Evolutionary conservation across 2,797 vertebrate species (phyloP).

Genomic region (Tragelaphus eurycerus): DNA sequence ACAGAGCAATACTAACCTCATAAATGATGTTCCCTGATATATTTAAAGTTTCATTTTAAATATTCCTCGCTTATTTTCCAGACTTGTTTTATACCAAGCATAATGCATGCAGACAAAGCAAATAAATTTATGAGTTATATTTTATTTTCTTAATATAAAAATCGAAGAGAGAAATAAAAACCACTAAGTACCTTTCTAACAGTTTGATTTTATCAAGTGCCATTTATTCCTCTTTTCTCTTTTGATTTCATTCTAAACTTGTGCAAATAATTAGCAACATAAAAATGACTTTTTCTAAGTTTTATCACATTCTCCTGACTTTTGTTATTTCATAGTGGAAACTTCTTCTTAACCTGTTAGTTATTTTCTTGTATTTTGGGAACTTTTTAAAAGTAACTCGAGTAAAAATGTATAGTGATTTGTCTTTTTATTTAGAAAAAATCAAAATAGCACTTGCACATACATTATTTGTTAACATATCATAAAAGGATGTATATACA

Average conservation of each 20-base stretch:
- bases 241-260: constrained; percentile 29
- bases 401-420: neutral
- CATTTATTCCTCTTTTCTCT: neutral
- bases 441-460: neutral
- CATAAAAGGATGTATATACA: neutral
- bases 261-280: neutral
- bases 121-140: constrained; percentile 11
- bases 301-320: neutral
- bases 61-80: constrained; percentile 40
- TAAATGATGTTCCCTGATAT: constrained; percentile 67
- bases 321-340: neutral
- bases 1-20: constrained; percentile 42
- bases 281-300: constrained; percentile 7
- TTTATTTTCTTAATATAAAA: constrained; percentile 64
- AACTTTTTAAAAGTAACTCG: neutral
- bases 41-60: constrained; percentile 71
- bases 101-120: neutral
- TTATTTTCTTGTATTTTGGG: neutral
- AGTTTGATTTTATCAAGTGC: neutral
- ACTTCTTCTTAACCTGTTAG: neutral
- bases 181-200: neutral
- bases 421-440: neutral
- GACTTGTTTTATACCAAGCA: constrained; percentile 26
- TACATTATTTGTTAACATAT: neutral
- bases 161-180: constrained; percentile 38